Conservation (phyloP, 2,888 invertebrate genomes). For the Enchytraeus crypticus region DNA sequence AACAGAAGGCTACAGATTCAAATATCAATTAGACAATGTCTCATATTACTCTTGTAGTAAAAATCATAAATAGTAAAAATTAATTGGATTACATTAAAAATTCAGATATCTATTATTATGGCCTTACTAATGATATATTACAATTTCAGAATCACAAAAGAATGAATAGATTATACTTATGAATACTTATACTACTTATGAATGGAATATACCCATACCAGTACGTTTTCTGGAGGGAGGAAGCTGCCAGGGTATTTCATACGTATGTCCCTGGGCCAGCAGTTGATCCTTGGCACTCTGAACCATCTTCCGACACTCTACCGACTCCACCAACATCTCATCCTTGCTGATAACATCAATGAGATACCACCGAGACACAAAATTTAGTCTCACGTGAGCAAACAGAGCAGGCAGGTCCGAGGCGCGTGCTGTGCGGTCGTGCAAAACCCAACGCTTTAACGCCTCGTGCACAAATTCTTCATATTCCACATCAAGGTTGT, state of each 20-base stretch:
- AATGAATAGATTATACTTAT: too few species aligned
- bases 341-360: constrained; percentile 27
- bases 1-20: too few species aligned
- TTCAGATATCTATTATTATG: too few species aligned
- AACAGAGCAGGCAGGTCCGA: constrained; percentile 20
- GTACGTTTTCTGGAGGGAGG: constrained; percentile 27
- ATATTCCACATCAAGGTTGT: constrained; percentile 42
- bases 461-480: constrained; percentile 45
- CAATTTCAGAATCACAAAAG: too few species aligned
- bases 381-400: constrained; percentile 25
- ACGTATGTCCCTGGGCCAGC: constrained; percentile 28
- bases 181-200: neutral
- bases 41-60: too few species aligned
- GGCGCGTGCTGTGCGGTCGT: constrained; percentile 31
- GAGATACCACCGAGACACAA: constrained; percentile 28
- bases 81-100: too few species aligned
- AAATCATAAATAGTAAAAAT: neutral
- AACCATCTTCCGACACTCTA: constrained; percentile 11
- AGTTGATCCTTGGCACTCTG: constrained; percentile 28
- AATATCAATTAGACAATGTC: too few species aligned
- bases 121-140: too few species aligned
- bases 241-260: constrained; percentile 28
- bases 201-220: constrained; percentile 10
- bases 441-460: constrained; percentile 41
- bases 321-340: constrained; percentile 10